Evolutionary conservation across 2,797 vertebrate genomes (phyloP).

Genomic region (Chromobotia macracanthus): DNA sequence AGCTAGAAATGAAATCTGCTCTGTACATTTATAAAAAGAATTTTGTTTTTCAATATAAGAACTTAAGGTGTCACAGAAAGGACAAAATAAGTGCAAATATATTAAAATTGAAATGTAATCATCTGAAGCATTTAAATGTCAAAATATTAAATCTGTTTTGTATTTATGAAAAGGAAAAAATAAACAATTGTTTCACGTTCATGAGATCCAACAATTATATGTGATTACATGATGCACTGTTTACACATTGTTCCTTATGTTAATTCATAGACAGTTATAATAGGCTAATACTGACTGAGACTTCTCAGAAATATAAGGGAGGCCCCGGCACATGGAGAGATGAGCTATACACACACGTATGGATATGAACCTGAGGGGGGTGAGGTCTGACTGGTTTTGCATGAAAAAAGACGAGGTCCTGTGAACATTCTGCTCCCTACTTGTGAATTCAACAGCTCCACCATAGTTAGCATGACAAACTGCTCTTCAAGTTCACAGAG

Average conservation of each 20-base stretch:
- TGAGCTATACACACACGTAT: slow-evolving; percentile 67
- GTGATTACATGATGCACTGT: not conserved
- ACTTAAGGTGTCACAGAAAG: too few species aligned
- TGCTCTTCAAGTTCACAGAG: slow-evolving; percentile 73
- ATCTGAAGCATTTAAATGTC: not conserved
- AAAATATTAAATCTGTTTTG: not conserved
- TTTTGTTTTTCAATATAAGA: too few species aligned
- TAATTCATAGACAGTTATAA: not conserved
- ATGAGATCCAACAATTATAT: not conserved
- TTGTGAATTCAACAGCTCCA: slow-evolving; percentile 73
- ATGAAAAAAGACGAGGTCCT: slow-evolving; percentile 86
- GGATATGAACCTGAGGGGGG: slow-evolving; percentile 62
- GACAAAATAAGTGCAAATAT: not conserved
- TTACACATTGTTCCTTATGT: not conserved
- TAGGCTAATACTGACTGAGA: not conserved
- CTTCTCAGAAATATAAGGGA: not conserved
- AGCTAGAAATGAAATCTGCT: not conserved
- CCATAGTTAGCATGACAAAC: slow-evolving; percentile 80
- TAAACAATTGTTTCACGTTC: not conserved
- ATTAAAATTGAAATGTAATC: too few species aligned
- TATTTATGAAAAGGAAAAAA: not conserved
- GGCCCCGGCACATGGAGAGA: not conserved
- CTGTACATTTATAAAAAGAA: not conserved
- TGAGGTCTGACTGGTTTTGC: slow-evolving; percentile 76
- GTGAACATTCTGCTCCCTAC: slow-evolving; percentile 85